phyloP scores from a whole-genome alignment of 2,888 invertebrate species.

The Protodeltote pygarga region DNA sequence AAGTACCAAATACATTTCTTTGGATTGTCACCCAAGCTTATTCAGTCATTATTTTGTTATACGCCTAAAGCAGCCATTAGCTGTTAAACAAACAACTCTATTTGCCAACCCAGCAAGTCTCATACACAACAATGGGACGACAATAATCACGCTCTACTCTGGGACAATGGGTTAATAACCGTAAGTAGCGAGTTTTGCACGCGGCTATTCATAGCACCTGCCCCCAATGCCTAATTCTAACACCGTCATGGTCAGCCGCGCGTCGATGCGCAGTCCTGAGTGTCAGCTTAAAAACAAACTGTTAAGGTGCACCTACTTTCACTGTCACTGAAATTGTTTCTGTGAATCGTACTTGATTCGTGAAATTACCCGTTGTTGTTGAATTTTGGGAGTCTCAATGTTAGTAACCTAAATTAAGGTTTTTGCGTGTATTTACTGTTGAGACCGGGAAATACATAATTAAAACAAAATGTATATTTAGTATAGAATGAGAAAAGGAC shows the following conservation, averaged over 20 bases:
- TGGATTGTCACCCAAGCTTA: too few relatives aligned
- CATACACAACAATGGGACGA: slow-evolving; percentile 37
- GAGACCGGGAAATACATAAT: too few relatives aligned
- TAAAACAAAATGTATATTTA: too few relatives aligned
- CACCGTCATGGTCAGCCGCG: slow-evolving; percentile 34
- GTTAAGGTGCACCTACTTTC: slow-evolving; percentile 41
- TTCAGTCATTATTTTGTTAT: too few relatives aligned
- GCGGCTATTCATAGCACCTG: slow-evolving; percentile 46
- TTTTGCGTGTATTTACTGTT: too few relatives aligned
- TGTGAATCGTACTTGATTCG: too few relatives aligned
- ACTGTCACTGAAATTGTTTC: slow-evolving; percentile 11
- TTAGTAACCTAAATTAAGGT: too few relatives aligned
- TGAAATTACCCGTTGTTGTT: too few relatives aligned
- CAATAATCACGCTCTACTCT: slow-evolving; percentile 38
- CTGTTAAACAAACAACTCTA: slow-evolving; percentile 14
- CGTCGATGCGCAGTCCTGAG: slow-evolving; percentile 32
- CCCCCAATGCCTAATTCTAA: slow-evolving; percentile 47
- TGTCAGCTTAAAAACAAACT: slow-evolving; percentile 21
- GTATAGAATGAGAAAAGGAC: too few relatives aligned
- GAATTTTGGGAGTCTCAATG: too few relatives aligned
- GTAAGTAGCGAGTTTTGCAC: slow-evolving; percentile 37
- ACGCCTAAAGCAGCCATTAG: too few relatives aligned
- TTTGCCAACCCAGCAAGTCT: slow-evolving; percentile 14
- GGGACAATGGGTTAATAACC: slow-evolving; percentile 47
- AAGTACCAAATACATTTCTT: too few relatives aligned